These are phyloP conservation scores for Chelon labrosus DNA, from an alignment of 2,797 vertebrate genomes.

Conservation along the genomic window DNA sequence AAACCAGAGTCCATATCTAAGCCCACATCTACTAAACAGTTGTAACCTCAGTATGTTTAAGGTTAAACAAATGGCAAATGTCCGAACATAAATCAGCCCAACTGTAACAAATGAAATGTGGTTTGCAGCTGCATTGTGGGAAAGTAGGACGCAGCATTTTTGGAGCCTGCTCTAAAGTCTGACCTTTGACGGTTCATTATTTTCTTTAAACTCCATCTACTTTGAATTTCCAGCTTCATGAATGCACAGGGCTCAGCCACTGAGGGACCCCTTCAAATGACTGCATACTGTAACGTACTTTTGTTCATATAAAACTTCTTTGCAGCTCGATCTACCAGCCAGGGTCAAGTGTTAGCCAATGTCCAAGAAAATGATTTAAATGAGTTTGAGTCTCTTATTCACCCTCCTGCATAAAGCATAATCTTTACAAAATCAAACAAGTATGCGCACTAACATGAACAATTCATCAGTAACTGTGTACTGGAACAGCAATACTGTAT, in stretches of 20 bases:
- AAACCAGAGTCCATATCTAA: no score
- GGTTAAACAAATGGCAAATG: no score
- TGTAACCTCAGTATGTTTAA: no score
- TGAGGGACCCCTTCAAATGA: background rate
- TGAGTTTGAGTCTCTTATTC: background rate
- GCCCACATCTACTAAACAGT: no score
- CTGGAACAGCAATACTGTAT: background rate
- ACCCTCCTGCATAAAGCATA: background rate
- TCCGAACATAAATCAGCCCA: no score
- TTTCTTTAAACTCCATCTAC: background rate
- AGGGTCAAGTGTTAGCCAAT: background rate
- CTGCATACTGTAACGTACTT: background rate
- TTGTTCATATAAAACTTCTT: slow-evolving; percentile 2
- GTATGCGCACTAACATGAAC: background rate
- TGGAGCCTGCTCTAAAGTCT: background rate
- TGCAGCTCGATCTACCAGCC: background rate
- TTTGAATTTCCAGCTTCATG: background rate
- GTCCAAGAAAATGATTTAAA: slow-evolving; percentile 1
- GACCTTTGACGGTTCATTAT: background rate
- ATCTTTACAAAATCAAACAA: slow-evolving; percentile 19
- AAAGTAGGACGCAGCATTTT: background rate
- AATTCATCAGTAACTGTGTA: background rate
- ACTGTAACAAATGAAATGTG: no score
- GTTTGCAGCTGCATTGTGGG: no score
- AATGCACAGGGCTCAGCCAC: background rate